A percentile compares a stretch with the other conserved stretches of the same genome.
Evolutionary conservation across 2,888 invertebrate species (phyloP).

Genomic region (Nebria salina): DNA sequence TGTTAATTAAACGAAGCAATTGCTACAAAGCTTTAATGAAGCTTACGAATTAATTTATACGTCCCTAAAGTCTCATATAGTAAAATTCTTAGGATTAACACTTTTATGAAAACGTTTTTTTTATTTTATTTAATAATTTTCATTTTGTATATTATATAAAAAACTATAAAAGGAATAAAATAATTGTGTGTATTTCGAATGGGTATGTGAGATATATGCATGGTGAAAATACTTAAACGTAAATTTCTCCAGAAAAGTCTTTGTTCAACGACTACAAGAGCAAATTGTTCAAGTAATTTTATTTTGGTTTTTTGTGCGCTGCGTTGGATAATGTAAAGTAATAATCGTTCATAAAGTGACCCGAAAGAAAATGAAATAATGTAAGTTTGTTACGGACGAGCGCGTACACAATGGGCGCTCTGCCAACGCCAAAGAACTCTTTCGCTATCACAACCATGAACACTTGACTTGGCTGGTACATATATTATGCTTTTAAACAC

Average conservation of each 20-base stretch:
- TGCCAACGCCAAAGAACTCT: not conserved
- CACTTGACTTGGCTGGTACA: not conserved
- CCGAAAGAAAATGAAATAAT: not conserved
- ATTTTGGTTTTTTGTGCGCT: slow-evolving; percentile 1
- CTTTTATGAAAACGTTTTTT: too few relatives aligned
- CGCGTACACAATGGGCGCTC: not conserved
- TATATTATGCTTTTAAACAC: not conserved
- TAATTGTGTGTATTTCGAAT: too few relatives aligned
- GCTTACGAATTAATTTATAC: too few relatives aligned
- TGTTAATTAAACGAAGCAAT: too few relatives aligned
- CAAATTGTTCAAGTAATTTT: slow-evolving; percentile 18
- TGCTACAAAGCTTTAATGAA: too few relatives aligned
- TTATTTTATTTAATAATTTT: not conserved
- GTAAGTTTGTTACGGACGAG: not conserved
- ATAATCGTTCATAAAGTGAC: not conserved
- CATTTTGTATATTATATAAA: too few relatives aligned
- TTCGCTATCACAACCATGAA: not conserved
- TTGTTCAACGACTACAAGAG: not conserved
- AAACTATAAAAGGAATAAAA: too few relatives aligned
- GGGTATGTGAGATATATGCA: too few relatives aligned
- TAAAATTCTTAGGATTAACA: too few relatives aligned
- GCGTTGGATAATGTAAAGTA: slow-evolving; percentile 1
- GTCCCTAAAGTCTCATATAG: too few relatives aligned
- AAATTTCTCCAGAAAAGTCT: not conserved
- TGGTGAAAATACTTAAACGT: too few relatives aligned